Evolutionary conservation across 1,140 invertebrate species (phyloP), one percentile per base, ranked within the genome.

Genomic region (Kradibia gibbosae): DNA sequence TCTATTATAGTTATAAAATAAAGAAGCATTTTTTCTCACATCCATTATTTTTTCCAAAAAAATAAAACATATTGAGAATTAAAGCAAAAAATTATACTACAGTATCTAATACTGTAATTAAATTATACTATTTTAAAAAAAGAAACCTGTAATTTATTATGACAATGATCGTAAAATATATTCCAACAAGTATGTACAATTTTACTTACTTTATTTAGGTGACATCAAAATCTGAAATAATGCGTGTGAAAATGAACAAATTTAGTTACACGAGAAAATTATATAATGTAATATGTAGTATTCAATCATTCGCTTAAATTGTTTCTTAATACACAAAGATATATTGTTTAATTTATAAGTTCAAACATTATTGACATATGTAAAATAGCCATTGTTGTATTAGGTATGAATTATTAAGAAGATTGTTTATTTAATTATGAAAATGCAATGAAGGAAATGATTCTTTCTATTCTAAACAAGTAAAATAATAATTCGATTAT

Each of bases 231-330:
- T 65, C 20, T 53, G 31, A 78, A 71, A 28, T 80, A 80, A 80
- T 72, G 70, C 70, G 53, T 80, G 78, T 48, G 78, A 80, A 80
- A 80, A 80, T 50, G 45, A 60, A 73, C 50, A 20, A 80, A 73
- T 55, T 62, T 20, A 28, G 25, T 76, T 62, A 48, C 36, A 42
- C 48, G 55, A 76, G 73, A 57, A 25, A 57, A 42, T 17, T 57
- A 31, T 57, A 60, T 34, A 77, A 50, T 60, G n/a, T 48, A 28
- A 67, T 77, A 50, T 72, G 28, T 72, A 25, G 11, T 5, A 7
- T n/a, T n/a, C n/a, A n/a, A n/a, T n/a, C n/a, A n/a, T n/a, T n/a
- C n/a, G n/a, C n/a, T n/a, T n/a, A n/a, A n/a, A n/a, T n/a, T n/a
- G n/a, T n/a, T n/a, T n/a, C n/a, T n/a, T n/a, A n/a, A n/a, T n/a